Conservation (phyloP, 35 echinoderm and acorn worm genomes). For the Lytechinus variegatus region DNA sequence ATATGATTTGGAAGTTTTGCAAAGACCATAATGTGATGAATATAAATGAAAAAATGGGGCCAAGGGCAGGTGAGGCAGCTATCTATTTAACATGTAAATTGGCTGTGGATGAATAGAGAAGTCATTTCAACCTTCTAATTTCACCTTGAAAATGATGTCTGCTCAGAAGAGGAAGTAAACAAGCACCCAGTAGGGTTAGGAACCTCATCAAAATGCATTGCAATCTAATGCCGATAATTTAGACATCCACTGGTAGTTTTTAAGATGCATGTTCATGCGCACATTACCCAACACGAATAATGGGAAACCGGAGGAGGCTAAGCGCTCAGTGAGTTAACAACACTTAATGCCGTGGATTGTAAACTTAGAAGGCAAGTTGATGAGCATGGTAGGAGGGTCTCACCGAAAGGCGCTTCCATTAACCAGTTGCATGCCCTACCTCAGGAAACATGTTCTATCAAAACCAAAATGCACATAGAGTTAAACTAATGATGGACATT, state of each 20-base stretch:
- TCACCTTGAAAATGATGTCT: constrained; percentile 16
- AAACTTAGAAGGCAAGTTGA: neutral
- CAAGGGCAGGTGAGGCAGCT: neutral
- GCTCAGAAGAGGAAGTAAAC: neutral
- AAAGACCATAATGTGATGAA: neutral
- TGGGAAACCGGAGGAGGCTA: constrained; percentile 28
- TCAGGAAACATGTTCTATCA: neutral
- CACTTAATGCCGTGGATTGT: constrained; percentile 16
- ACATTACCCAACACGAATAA: constrained; percentile 40
- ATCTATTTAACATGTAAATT: neutral
- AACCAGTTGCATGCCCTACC: neutral
- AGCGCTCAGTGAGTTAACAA: constrained; percentile 32
- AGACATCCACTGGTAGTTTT: neutral
- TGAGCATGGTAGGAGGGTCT: neutral
- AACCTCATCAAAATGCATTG: constrained; percentile 45
- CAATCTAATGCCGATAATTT: constrained; percentile 29
- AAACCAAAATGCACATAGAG: too few species aligned
- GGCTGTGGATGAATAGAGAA: neutral
- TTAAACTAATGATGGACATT: too few species aligned
- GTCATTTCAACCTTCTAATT: neutral
- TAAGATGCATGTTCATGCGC: constrained; percentile 26
- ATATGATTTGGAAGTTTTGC: neutral
- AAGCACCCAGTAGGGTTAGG: neutral
- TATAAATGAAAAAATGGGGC: neutral
- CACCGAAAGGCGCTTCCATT: neutral